Evolutionary conservation across 1,140 invertebrate genomes (phyloP).

Genomic region (Caenorhabditis tropicalis): DNA sequence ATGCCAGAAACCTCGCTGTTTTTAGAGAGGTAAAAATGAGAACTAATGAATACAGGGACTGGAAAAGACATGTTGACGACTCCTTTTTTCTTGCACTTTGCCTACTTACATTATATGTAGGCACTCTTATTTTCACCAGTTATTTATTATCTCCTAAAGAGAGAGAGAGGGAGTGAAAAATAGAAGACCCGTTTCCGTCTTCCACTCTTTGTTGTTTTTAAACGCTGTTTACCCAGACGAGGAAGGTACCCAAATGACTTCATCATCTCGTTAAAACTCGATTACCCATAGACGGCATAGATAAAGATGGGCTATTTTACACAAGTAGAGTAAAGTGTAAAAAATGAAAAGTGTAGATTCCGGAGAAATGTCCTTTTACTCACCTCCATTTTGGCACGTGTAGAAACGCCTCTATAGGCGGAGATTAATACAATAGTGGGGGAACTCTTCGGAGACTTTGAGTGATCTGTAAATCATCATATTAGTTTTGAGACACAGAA

Average conservation of each 20-base stretch:
- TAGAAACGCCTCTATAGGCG: background rate
- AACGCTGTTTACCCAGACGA: constrained; percentile 5
- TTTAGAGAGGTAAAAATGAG: background rate
- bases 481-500: no score
- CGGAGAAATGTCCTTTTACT: background rate
- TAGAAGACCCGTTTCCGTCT: background rate
- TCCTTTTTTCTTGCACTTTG: background rate
- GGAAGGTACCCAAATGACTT: constrained; percentile 23
- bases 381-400: constrained; percentile 13
- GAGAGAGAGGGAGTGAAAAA: background rate
- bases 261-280: background rate
- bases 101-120: background rate
- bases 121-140: background rate
- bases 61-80: constrained; percentile 13
- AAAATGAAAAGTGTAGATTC: background rate
- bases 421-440: background rate
- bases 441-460: background rate
- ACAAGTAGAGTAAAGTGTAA: background rate
- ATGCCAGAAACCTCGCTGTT: background rate
- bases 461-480: background rate
- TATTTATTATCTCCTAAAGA: constrained; percentile 29
- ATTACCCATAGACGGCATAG: background rate
- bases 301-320: background rate
- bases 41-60: background rate
- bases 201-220: background rate